These are phyloP conservation scores for Drosophila burlai DNA, from an alignment of 1,140 invertebrate species.

Conservation along the genomic window DNA sequence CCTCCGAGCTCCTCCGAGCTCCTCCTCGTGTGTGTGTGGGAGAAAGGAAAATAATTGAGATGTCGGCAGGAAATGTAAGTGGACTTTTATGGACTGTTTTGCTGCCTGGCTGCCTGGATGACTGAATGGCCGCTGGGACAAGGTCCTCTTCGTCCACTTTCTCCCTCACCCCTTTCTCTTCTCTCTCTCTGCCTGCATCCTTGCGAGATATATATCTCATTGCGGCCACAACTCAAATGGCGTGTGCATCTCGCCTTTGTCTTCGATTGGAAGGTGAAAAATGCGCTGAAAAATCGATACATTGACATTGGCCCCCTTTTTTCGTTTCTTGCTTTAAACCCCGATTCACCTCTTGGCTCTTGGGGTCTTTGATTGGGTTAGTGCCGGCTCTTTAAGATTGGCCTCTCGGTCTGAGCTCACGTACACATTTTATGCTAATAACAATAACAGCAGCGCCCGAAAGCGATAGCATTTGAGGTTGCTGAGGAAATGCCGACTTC, in stretches of 20 bases:
- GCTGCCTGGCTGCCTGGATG: slow-evolving; percentile 54
- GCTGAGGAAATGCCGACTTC: not conserved
- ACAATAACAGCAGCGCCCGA: slow-evolving; percentile 32
- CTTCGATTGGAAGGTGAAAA: slow-evolving; percentile 62
- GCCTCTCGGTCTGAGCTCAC: slow-evolving; percentile 31
- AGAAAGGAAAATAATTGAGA: slow-evolving; percentile 78
- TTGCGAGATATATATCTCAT: slow-evolving; percentile 28
- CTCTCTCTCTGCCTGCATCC: slow-evolving; percentile 12
- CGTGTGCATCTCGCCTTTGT: slow-evolving; percentile 68
- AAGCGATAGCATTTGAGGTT: slow-evolving; percentile 8
- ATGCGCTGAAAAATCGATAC: slow-evolving; percentile 66
- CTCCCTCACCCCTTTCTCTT: not conserved
- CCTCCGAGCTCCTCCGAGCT: not conserved
- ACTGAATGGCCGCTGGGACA: slow-evolving; percentile 33
- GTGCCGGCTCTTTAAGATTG: slow-evolving; percentile 47
- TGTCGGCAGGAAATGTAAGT: slow-evolving; percentile 81
- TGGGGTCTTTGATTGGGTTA: slow-evolving; percentile 17
- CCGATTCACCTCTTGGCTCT: not conserved
- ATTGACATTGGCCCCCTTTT: slow-evolving; percentile 28
- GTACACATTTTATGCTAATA: slow-evolving; percentile 75
- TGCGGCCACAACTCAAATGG: slow-evolving; percentile 48
- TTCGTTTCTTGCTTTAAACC: too few species aligned
- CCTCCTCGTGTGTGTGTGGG: slow-evolving; percentile 1
- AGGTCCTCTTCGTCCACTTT: slow-evolving; percentile 14
- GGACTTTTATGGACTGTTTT: slow-evolving; percentile 81